These are phyloP conservation scores for Perognathus longimembris DNA, from an alignment of 2,113 vertebrate species.

Conservation along the genomic window DNA sequence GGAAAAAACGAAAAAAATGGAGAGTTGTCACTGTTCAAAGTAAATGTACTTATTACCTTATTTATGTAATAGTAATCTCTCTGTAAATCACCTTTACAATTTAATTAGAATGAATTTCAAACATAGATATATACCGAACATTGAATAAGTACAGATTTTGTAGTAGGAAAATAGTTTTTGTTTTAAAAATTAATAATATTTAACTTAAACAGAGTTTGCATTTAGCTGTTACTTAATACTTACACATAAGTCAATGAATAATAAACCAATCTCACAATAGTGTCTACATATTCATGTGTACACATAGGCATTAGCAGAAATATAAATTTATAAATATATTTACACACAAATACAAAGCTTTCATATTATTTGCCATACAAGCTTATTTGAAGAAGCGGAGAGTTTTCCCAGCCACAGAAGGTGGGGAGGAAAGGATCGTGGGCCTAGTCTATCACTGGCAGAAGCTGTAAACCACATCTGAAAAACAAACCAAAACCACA, in stretches of 20 bases:
- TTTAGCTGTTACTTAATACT: conserved; percentile 11
- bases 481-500: too few species aligned
- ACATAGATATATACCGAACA: background rate
- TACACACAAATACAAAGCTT: background rate
- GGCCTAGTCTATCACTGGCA: too few species aligned
- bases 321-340: too few species aligned
- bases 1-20: too few species aligned
- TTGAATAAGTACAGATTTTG: conserved; percentile 10
- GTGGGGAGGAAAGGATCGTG: too few species aligned
- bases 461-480: too few species aligned
- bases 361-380: background rate
- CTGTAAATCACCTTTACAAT: too few species aligned
- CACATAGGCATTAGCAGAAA: background rate
- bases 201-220: conserved; percentile 21
- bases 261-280: background rate
- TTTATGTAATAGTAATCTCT: too few species aligned
- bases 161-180: conserved; percentile 12
- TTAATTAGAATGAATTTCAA: conserved; percentile 2
- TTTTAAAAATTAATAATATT: conserved; percentile 35
- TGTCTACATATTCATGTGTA: background rate
- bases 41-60: too few species aligned
- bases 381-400: background rate
- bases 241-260: background rate
- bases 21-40: too few species aligned
- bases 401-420: too few species aligned